These are phyloP conservation scores for Myxocyprinus asiaticus DNA, from an alignment of 2,113 vertebrate genomes.

Conservation along the genomic window DNA sequence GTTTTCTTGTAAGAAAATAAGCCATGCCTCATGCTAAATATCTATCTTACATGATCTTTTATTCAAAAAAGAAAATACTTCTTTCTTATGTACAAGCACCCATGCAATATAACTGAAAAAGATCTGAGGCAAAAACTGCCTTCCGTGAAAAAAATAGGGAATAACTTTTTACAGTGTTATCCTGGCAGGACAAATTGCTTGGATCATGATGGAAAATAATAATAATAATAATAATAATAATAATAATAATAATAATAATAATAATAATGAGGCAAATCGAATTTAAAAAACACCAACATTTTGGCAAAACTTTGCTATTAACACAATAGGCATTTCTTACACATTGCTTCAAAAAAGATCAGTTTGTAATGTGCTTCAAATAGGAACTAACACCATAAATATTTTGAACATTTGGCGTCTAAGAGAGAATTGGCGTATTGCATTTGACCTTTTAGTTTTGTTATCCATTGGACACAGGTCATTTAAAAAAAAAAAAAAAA, in stretches of 20 bases:
- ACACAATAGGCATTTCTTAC: slow-evolving; percentile 72
- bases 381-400: slow-evolving; percentile 48
- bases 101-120: slow-evolving; percentile 89
- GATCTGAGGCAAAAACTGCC: slow-evolving; percentile 90
- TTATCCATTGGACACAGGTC: background rate
- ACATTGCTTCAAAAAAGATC: slow-evolving; percentile 65
- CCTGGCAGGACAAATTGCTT: slow-evolving; percentile 82
- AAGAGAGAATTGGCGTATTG: slow-evolving; percentile 37
- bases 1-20: slow-evolving; percentile 99
- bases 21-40: slow-evolving; percentile 99
- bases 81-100: slow-evolving; percentile 90
- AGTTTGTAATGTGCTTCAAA: slow-evolving; percentile 50
- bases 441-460: slow-evolving; percentile 31
- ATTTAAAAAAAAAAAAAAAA: background rate
- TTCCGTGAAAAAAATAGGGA: slow-evolving; percentile 79
- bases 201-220: slow-evolving; percentile 79
- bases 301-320: too few relatives aligned
- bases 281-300: slow-evolving; percentile 15
- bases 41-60: slow-evolving; percentile 99
- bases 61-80: slow-evolving; percentile 93
- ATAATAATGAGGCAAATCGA: background rate
- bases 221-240: background rate
- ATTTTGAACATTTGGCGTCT: slow-evolving; percentile 20
- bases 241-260: slow-evolving; percentile 55
- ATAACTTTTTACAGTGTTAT: slow-evolving; percentile 86